Percentiles rank a stretch among this genome's conserved stretches.
Evolutionary conservation across 2,797 vertebrate genomes (phyloP).

Genomic region (Poeciliopsis infans): DNA sequence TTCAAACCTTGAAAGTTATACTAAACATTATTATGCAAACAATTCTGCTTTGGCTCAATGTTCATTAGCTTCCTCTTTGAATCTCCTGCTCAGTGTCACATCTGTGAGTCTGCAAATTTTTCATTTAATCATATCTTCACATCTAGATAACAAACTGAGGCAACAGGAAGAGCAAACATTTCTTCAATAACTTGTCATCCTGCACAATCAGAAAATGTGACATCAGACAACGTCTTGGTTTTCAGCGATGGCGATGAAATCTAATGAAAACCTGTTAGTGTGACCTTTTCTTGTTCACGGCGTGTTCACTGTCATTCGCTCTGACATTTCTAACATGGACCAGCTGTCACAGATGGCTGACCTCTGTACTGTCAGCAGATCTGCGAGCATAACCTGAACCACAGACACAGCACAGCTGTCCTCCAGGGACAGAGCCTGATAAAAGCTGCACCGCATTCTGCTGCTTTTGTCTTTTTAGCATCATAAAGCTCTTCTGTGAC

Average conservation of each 20-base stretch:
- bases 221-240: neutral
- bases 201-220: neutral
- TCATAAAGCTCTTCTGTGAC: slow-evolving; percentile 1
- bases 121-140: neutral
- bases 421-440: slow-evolving; percentile 49
- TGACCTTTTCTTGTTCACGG: slow-evolving; percentile 48
- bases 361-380: slow-evolving; percentile 66
- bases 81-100: slow-evolving; percentile 8
- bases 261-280: slow-evolving; percentile 32
- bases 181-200: slow-evolving; percentile 4
- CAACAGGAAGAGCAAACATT: neutral
- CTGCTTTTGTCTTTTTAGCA: slow-evolving; percentile 21
- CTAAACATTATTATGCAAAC: neutral
- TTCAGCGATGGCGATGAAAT: neutral
- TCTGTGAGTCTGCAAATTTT: slow-evolving; percentile 11
- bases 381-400: slow-evolving; percentile 46
- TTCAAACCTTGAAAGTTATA: neutral
- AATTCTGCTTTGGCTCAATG: neutral
- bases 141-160: slow-evolving; percentile 11
- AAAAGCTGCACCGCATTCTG: slow-evolving; percentile 44
- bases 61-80: neutral
- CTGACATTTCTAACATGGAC: slow-evolving; percentile 34
- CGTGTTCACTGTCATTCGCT: slow-evolving; percentile 26
- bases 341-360: slow-evolving; percentile 62
- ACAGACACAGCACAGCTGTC: slow-evolving; percentile 44